These are phyloP conservation scores for Clarias platycephalus DNA, from an alignment of 2,797 vertebrate species.

Conservation along the genomic window DNA sequence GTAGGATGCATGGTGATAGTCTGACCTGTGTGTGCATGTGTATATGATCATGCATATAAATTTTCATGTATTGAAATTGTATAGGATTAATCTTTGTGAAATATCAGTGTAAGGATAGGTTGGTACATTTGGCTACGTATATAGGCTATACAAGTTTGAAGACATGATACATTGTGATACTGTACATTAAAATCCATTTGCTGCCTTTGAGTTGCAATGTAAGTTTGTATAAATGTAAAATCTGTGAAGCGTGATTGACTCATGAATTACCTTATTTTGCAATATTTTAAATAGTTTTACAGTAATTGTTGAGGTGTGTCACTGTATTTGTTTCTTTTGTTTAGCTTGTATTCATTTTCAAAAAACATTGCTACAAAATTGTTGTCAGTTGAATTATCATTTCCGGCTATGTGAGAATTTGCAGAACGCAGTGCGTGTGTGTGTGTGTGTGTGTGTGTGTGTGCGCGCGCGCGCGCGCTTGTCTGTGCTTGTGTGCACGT, in stretches of 20 bases:
- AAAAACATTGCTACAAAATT: background rate
- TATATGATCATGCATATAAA: no score
- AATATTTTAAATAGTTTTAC: background rate
- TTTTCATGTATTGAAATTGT: conserved; percentile 5
- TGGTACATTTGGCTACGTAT: background rate
- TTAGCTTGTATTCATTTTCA: background rate
- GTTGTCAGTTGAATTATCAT: conserved; percentile 30
- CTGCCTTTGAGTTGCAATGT: background rate
- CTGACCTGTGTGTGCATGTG: conserved; percentile 24
- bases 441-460: conserved; percentile 36
- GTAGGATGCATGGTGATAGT: background rate
- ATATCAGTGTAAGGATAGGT: background rate
- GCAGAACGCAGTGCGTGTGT: background rate
- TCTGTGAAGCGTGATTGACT: background rate
- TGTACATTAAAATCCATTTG: background rate
- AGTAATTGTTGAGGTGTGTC: background rate
- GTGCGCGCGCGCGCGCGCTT: no score
- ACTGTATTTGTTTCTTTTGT: conserved; percentile 9
- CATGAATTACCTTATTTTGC: background rate
- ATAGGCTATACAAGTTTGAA: background rate
- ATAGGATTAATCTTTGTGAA: conserved; percentile 7
- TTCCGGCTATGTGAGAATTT: conserved; percentile 32
- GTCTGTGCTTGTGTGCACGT: conserved; percentile 33
- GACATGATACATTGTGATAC: background rate
- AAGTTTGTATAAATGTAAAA: background rate